Conservation (phyloP, 2,113 vertebrate species). For the Siniperca knerii region DNA sequence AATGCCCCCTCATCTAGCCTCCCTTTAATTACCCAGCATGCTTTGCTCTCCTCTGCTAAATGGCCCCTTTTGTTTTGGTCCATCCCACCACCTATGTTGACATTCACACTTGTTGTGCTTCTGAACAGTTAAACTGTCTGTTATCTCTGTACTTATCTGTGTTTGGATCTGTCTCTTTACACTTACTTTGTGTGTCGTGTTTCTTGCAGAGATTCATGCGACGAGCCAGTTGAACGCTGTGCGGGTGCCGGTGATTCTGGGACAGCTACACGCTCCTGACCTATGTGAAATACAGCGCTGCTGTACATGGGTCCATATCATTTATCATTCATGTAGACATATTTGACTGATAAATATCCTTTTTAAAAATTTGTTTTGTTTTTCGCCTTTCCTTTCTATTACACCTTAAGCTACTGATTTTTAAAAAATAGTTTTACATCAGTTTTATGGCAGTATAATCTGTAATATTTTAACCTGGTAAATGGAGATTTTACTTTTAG, state of each 20-base stretch:
- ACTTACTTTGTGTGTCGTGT: neutral
- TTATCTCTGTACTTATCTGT: constrained; percentile 6
- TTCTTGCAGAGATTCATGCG: constrained; percentile 73
- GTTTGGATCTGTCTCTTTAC: neutral
- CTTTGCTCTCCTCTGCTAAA: constrained; percentile 60
- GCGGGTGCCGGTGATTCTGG: neutral
- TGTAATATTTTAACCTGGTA: neutral
- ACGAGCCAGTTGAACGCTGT: neutral
- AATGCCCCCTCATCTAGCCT: constrained; percentile 58
- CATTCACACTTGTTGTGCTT: constrained; percentile 45
- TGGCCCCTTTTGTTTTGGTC: constrained; percentile 64
- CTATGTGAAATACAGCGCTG: neutral
- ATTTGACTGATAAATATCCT: neutral
- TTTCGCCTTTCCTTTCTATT: neutral
- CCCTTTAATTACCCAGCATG: constrained; percentile 77
- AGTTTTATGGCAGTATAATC: neutral
- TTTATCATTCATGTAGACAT: neutral
- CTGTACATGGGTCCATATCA: neutral
- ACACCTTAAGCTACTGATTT: neutral
- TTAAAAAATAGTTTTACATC: neutral
- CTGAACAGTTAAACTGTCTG: constrained; percentile 7
- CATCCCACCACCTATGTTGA: constrained; percentile 59
- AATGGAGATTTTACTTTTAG: neutral
- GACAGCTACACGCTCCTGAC: neutral
- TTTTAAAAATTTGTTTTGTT: neutral